phyloP scores from a whole-genome alignment of 2,888 invertebrate genomes.

The Cerastis leucographa region DNA sequence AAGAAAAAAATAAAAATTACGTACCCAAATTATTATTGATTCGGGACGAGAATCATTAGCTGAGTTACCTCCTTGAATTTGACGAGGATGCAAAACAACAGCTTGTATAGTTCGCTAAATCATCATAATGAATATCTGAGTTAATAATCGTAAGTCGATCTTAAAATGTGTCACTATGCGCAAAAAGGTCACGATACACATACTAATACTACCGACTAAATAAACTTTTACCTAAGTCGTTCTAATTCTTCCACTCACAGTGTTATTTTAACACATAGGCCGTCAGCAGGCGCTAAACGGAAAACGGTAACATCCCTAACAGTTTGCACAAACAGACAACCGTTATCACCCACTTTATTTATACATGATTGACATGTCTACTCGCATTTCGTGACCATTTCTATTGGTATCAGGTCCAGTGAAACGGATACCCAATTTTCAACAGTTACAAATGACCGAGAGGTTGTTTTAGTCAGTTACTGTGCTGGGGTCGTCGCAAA shows the following conservation, averaged over 20 bases:
- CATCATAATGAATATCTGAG: not conserved
- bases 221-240: constrained; percentile 40
- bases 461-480: constrained; percentile 28
- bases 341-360: constrained; percentile 87
- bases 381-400: constrained; percentile 77
- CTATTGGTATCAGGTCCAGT: constrained; percentile 61
- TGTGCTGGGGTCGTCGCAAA: constrained; percentile 2
- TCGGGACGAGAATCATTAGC: too few relatives aligned
- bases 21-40: too few relatives aligned
- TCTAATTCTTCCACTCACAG: constrained; percentile 56
- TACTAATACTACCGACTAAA: constrained; percentile 15
- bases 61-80: too few relatives aligned
- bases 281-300: constrained; percentile 78
- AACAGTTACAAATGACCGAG: constrained; percentile 58
- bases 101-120: not conserved
- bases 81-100: too few relatives aligned
- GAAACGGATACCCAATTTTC: constrained; percentile 36
- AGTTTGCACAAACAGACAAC: constrained; percentile 82
- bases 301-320: constrained; percentile 86
- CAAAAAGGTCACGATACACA: constrained; percentile 34
- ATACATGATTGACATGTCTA: constrained; percentile 73
- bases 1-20: too few relatives aligned
- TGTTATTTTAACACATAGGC: constrained; percentile 69
- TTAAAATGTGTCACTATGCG: not conserved
- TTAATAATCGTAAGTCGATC: too few relatives aligned